These are phyloP conservation scores for Neocrepidodera transversa DNA, from an alignment of 2,888 invertebrate species.

Conservation along the genomic window DNA sequence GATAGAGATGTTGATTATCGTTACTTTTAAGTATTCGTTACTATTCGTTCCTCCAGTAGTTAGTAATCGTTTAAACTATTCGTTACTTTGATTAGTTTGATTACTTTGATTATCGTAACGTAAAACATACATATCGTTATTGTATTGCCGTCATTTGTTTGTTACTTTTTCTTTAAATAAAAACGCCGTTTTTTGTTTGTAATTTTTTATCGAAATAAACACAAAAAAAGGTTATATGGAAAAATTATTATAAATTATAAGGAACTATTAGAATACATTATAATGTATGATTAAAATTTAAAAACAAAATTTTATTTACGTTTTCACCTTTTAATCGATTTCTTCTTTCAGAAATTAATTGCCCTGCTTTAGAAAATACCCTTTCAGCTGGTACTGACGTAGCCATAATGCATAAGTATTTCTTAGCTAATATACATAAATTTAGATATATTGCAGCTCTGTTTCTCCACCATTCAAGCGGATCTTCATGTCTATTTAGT, in stretches of 20 bases:
- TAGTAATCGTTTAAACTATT: neutral
- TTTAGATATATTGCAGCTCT: neutral
- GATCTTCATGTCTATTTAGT: too few relatives aligned
- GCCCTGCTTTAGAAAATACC: too few relatives aligned
- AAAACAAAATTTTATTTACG: neutral
- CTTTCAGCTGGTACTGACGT: too few relatives aligned
- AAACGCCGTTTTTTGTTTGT: neutral
- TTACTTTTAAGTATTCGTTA: constrained; percentile 5
- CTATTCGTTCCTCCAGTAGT: neutral
- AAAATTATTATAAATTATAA: too few relatives aligned
- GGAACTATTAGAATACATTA: neutral
- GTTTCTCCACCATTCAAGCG: neutral
- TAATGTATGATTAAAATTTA: neutral
- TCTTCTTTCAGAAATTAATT: too few relatives aligned
- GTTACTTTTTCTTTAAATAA: neutral
- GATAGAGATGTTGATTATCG: constrained; percentile 8
- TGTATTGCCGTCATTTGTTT: too few relatives aligned
- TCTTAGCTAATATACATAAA: constrained; percentile 1
- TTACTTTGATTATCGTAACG: neutral
- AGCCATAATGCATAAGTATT: constrained; percentile 5
- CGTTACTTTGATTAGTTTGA: neutral
- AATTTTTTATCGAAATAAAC: too few relatives aligned
- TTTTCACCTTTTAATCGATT: neutral
- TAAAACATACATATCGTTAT: too few relatives aligned
- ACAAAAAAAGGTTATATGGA: neutral